Evolutionary conservation across 2,888 invertebrate species (phyloP).

Genomic region (Watsonalla cultraria): DNA sequence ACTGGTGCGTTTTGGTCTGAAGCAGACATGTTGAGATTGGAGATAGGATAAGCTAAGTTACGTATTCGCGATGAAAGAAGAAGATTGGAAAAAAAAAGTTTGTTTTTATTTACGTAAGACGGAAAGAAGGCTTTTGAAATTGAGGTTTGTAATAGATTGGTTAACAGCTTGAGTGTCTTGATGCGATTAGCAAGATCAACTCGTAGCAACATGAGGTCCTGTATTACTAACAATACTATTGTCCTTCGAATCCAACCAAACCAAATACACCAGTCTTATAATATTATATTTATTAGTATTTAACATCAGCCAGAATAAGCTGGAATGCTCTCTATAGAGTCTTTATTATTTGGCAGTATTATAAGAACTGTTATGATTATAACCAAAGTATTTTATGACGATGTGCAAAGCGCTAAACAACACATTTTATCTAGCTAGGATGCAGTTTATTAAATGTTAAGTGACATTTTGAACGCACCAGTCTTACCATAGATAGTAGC

Average conservation of each 20-base stretch:
- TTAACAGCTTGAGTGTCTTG: slow-evolving; percentile 64
- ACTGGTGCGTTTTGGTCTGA: slow-evolving; percentile 60
- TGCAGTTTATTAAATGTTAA: slow-evolving; percentile 38
- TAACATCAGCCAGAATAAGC: slow-evolving; percentile 9
- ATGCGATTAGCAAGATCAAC: slow-evolving; percentile 59
- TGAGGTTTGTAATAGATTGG: slow-evolving; percentile 14
- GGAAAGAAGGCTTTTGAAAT: slow-evolving; percentile 1
- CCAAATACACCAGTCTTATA: neutral
- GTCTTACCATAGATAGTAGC: slow-evolving; percentile 63
- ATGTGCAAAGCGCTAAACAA: slow-evolving; percentile 26
- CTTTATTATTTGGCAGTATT: slow-evolving; percentile 4
- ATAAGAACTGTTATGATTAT: slow-evolving; percentile 1
- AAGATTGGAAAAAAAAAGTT: no score
- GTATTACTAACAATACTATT: slow-evolving; percentile 11
- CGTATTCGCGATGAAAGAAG: no score
- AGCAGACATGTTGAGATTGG: slow-evolving; percentile 10
- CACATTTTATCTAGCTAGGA: slow-evolving; percentile 29
- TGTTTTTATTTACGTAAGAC: no score
- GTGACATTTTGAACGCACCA: slow-evolving; percentile 64
- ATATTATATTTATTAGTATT: neutral
- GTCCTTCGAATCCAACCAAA: neutral
- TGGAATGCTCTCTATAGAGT: slow-evolving; percentile 34
- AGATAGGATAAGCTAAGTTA: slow-evolving; percentile 19
- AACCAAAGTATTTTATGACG: slow-evolving; percentile 2
- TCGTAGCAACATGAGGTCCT: slow-evolving; percentile 33